Evolutionary conservation across 2,797 vertebrate species (phyloP).

Genomic region (Alauda arvensis): DNA sequence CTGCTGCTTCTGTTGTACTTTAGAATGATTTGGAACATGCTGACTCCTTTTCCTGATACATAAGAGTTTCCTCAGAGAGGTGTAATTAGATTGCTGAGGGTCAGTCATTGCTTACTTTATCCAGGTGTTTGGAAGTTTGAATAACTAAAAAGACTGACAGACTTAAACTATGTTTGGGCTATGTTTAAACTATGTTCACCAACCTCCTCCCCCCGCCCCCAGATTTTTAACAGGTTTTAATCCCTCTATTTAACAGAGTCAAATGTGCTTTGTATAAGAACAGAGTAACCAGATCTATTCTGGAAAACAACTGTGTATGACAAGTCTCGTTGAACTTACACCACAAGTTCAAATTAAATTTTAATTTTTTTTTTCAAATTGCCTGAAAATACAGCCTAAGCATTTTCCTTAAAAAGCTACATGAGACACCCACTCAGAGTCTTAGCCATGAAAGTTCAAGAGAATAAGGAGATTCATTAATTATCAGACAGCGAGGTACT

Average conservation of each 20-base stretch:
- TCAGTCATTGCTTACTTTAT: background rate
- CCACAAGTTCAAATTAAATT: background rate
- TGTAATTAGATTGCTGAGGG: background rate
- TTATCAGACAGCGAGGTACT: background rate
- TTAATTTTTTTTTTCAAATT: background rate
- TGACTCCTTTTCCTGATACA: background rate
- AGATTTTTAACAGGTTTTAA: background rate
- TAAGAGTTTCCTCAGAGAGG: background rate
- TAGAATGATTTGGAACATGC: background rate
- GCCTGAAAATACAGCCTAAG: background rate
- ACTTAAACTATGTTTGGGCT: background rate
- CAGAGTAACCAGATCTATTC: background rate
- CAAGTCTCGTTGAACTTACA: rapidly evolving
- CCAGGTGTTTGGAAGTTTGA: background rate
- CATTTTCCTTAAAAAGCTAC: background rate
- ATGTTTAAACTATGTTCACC: background rate
- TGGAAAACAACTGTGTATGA: background rate
- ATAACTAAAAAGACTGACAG: background rate
- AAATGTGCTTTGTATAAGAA: background rate
- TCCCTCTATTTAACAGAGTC: background rate
- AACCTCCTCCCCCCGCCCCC: too few relatives aligned
- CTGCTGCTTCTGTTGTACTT: background rate
- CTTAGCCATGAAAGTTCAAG: background rate
- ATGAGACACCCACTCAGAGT: background rate
- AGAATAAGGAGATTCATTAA: background rate